Conservation (phyloP, 1,140 invertebrate genomes). For the Drosophila sp. region DNA sequence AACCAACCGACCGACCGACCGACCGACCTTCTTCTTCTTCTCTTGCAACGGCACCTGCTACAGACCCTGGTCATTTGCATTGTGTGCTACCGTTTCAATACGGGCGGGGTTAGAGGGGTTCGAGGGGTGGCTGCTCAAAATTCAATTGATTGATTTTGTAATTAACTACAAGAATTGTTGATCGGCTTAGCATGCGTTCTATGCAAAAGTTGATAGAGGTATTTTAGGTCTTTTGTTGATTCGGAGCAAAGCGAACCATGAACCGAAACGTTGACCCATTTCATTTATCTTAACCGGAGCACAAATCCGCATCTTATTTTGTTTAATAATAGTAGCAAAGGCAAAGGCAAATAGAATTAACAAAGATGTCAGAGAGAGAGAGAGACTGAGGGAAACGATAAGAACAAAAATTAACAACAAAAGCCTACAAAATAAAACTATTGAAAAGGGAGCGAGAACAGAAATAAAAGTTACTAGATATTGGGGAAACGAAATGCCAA, state of each 20-base stretch:
- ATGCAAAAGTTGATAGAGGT: not conserved
- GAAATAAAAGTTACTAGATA: too few relatives aligned
- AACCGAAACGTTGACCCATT: slow-evolving; percentile 7
- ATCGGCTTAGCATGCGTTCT: too few relatives aligned
- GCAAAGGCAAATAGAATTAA: not conserved
- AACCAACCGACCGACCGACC: slow-evolving; percentile 1
- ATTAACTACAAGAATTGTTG: not conserved
- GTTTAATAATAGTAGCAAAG: not conserved
- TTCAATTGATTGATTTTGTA: slow-evolving; percentile 2
- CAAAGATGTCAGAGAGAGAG: not conserved
- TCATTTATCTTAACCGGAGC: slow-evolving; percentile 7
- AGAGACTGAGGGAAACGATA: not conserved
- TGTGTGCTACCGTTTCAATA: slow-evolving; percentile 9
- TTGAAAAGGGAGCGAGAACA: not conserved
- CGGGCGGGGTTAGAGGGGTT: not conserved
- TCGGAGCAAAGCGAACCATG: not conserved
- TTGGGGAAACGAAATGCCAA: too few relatives aligned
- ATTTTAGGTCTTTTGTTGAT: not conserved
- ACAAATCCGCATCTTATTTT: slow-evolving; percentile 7
- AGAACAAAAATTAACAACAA: not conserved
- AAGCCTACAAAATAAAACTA: not conserved
- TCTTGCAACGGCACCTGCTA: slow-evolving; percentile 55
- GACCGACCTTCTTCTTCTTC: slow-evolving; percentile 50
- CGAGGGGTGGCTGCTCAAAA: not conserved
- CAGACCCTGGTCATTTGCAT: slow-evolving; percentile 18